phyloP scores from a whole-genome alignment of 2,888 invertebrate genomes.

The Glaucopsyche alexis region DNA sequence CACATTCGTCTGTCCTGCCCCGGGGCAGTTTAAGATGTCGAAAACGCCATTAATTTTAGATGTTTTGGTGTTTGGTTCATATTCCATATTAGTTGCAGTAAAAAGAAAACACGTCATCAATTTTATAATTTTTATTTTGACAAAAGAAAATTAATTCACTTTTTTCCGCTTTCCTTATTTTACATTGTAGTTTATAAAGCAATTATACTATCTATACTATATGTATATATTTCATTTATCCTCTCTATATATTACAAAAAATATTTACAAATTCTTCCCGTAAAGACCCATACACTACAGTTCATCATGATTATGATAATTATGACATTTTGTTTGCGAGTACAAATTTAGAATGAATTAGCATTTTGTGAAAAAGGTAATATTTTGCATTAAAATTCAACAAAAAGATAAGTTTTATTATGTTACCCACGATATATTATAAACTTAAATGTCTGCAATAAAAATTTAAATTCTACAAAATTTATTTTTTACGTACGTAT shows the following conservation, averaged over 20 bases:
- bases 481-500: background rate
- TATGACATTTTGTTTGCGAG: conserved; percentile 32
- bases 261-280: conserved; percentile 76
- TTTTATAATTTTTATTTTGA: conserved; percentile 74
- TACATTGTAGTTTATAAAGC: conserved; percentile 75
- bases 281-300: conserved; percentile 59
- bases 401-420: background rate
- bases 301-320: conserved; percentile 39
- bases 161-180: conserved; percentile 73
- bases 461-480: background rate
- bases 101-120: conserved; percentile 47
- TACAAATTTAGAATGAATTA: conserved; percentile 6
- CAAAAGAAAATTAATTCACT: conserved; percentile 77
- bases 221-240: conserved; percentile 65
- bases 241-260: conserved; percentile 75
- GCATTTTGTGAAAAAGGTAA: background rate
- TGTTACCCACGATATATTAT: conserved; percentile 1
- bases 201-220: conserved; percentile 75
- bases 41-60: too few relatives aligned
- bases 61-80: too few relatives aligned
- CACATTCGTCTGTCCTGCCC: too few relatives aligned
- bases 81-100: too few relatives aligned
- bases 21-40: too few relatives aligned
- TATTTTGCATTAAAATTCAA: background rate
- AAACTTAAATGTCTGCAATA: background rate